Evolutionary conservation across 1,140 invertebrate species (phyloP).

Genomic region (Lanistes nyassanus): DNA sequence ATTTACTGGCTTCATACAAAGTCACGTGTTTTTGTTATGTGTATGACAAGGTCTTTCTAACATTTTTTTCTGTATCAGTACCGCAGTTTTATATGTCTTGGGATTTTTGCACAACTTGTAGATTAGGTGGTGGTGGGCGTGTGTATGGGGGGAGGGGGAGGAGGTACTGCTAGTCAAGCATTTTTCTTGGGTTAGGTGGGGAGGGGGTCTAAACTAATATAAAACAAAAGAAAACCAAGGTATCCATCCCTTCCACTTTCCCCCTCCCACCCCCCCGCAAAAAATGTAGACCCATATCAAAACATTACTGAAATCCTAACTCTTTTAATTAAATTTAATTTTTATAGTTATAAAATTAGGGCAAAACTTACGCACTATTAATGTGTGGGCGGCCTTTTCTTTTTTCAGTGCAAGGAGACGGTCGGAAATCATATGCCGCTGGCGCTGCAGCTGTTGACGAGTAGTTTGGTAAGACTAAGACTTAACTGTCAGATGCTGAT

Average conservation of each 20-base stretch:
- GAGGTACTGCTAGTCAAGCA: too few species aligned
- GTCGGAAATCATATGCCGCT: conserved; percentile 8
- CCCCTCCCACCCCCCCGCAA: background rate
- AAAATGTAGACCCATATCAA: background rate
- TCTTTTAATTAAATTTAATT: background rate
- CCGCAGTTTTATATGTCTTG: too few species aligned
- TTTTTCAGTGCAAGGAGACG: conserved; percentile 14
- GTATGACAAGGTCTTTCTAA: too few species aligned
- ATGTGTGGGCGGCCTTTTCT: background rate
- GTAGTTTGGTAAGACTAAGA: conserved; percentile 16
- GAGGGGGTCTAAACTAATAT: background rate
- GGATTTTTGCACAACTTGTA: background rate
- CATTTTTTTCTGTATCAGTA: too few species aligned
- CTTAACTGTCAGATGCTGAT: too few species aligned
- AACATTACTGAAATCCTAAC: background rate
- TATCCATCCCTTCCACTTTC: background rate
- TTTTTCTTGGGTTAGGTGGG: background rate
- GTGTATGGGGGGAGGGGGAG: too few species aligned
- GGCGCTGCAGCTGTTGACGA: background rate
- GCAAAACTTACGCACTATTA: background rate
- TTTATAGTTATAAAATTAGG: background rate
- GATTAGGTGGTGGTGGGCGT: background rate
- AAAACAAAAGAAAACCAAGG: background rate
- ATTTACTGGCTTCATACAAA: too few species aligned
- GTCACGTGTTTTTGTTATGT: too few species aligned